Percentiles rank a stretch among this genome's conserved stretches.
Evolutionary conservation across 1,140 invertebrate species (phyloP).

Genomic region (Eriosoma lanigerum): DNA sequence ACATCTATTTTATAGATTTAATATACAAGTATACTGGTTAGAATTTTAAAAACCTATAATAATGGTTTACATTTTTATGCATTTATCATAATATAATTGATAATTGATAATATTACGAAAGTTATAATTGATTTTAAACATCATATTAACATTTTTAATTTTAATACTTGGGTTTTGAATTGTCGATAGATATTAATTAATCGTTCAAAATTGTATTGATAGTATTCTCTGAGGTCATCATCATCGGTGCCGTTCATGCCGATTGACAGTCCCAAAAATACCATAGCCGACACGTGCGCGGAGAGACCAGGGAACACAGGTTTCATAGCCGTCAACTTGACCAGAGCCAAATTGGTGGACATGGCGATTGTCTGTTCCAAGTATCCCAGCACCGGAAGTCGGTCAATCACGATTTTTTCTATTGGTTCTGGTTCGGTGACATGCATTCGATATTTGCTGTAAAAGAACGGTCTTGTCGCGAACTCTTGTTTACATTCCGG

Average conservation of each 20-base stretch:
- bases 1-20: too few relatives aligned
- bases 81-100: too few relatives aligned
- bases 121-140: too few relatives aligned
- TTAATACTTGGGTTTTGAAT: neutral
- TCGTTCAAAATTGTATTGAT: neutral
- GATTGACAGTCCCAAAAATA: slow-evolving; percentile 1
- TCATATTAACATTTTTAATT: neutral
- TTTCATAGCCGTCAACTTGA: neutral
- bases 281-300: neutral
- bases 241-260: neutral
- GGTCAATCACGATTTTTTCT: neutral
- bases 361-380: slow-evolving; percentile 5
- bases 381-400: neutral
- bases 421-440: neutral
- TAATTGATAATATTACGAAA: too few relatives aligned
- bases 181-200: neutral
- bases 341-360: neutral
- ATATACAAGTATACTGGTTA: too few relatives aligned
- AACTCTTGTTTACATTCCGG: neutral
- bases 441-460: neutral
- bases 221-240: neutral
- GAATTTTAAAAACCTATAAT: too few relatives aligned
- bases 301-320: neutral
- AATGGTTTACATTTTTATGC: too few relatives aligned
- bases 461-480: neutral